phyloP scores from a whole-genome alignment of 2,797 vertebrate genomes.

The Sphenopsis melanotis region DNA sequence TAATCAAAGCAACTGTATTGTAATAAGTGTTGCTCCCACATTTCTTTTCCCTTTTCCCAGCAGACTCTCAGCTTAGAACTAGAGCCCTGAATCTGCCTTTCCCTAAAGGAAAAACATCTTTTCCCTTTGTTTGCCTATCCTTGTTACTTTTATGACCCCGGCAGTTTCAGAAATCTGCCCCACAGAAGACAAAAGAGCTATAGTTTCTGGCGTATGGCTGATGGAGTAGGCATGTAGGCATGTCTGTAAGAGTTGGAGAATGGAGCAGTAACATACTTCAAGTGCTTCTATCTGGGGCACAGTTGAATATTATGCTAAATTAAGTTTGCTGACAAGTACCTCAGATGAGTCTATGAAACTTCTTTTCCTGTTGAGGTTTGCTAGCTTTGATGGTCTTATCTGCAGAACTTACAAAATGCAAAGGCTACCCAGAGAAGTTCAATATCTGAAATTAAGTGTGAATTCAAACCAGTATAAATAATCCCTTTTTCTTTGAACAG shows the following conservation, averaged over 20 bases:
- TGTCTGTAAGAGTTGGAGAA: background rate
- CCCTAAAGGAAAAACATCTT: background rate
- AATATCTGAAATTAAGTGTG: background rate
- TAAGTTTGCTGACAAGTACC: background rate
- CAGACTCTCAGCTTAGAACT: background rate
- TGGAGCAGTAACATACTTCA: background rate
- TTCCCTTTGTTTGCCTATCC: background rate
- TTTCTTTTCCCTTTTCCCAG: background rate
- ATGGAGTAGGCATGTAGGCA: background rate
- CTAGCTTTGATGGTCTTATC: conserved; percentile 32
- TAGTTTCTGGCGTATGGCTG: background rate
- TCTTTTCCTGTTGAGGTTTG: background rate
- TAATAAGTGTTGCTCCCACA: background rate
- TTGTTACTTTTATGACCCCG: background rate
- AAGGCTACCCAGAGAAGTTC: background rate
- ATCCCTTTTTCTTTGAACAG: background rate
- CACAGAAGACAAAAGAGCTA: background rate
- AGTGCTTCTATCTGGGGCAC: background rate
- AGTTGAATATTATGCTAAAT: background rate
- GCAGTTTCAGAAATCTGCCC: background rate
- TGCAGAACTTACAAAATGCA: background rate
- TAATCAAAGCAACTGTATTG: background rate
- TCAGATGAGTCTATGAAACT: background rate
- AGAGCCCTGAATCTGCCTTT: background rate
- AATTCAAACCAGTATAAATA: background rate